Percentiles rank a stretch among this genome's conserved stretches.
Evolutionary conservation across 2,888 invertebrate genomes (phyloP).

Genomic region (Axea sp.): DNA sequence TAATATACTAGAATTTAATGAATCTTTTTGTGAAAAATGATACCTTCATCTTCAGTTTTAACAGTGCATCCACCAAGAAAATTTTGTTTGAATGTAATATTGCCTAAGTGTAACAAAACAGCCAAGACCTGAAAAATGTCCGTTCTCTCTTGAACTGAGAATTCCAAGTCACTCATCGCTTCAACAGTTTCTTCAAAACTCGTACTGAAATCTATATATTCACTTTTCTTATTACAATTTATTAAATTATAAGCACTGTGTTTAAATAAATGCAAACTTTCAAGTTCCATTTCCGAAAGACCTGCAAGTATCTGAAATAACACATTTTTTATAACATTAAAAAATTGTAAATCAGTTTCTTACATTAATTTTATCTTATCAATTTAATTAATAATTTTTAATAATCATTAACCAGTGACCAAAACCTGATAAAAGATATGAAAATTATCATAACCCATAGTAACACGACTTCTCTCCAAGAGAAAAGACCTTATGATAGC

Average conservation of each 20-base stretch:
- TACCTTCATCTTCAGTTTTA: constrained; percentile 64
- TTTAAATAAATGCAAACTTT: constrained; percentile 66
- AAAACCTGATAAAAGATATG: constrained; percentile 79
- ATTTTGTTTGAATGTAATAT: constrained; percentile 71
- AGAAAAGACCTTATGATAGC: constrained; percentile 77
- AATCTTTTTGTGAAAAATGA: neutral
- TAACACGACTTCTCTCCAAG: constrained; percentile 78
- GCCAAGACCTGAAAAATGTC: constrained; percentile 73
- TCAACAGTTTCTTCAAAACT: constrained; percentile 71
- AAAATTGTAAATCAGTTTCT: too few species aligned
- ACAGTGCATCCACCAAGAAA: constrained; percentile 65
- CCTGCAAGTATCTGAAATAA: constrained; percentile 48
- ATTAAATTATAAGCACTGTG: constrained; percentile 67
- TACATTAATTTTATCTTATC: neutral
- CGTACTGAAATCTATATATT: constrained; percentile 46
- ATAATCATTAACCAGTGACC: too few species aligned
- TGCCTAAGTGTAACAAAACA: constrained; percentile 75
- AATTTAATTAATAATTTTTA: constrained; percentile 7
- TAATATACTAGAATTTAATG: too few species aligned
- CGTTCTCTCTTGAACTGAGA: constrained; percentile 64
- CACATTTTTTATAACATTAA: too few species aligned
- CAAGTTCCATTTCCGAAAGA: constrained; percentile 68
- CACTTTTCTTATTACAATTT: constrained; percentile 46
- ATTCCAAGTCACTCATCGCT: constrained; percentile 71
- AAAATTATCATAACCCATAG: constrained; percentile 76